Evolutionary conservation across 2,888 invertebrate species (phyloP).

Genomic region (Cryptocephalus primarius): DNA sequence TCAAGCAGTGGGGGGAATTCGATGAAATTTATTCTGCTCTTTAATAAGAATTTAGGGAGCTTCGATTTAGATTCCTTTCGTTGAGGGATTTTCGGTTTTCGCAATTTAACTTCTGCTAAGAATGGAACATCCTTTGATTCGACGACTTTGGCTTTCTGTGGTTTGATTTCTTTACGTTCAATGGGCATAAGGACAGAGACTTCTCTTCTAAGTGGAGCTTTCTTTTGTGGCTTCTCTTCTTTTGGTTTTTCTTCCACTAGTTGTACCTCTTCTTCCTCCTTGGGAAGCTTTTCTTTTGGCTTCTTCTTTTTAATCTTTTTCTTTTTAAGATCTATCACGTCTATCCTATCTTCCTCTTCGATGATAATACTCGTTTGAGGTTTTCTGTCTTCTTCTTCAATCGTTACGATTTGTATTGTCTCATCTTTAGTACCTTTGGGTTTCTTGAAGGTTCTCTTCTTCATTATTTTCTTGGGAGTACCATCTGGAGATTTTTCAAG

Average conservation of each 20-base stretch:
- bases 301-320: constrained; percentile 8
- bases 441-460: constrained; percentile 24
- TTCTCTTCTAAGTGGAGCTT: constrained; percentile 16
- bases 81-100: constrained; percentile 27
- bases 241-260: constrained; percentile 17
- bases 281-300: constrained; percentile 6
- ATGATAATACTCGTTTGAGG: constrained; percentile 35
- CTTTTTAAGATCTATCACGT: constrained; percentile 24
- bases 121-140: constrained; percentile 40
- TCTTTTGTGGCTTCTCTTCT: constrained; percentile 18
- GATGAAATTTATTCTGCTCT: constrained; percentile 54
- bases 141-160: constrained; percentile 49
- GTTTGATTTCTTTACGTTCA: constrained; percentile 46
- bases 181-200: constrained; percentile 24
- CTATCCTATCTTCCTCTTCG: constrained; percentile 20
- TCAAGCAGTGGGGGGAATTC: constrained; percentile 35
- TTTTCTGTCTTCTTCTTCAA: constrained; percentile 38
- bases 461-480: constrained; percentile 21
- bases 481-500: constrained; percentile 17
- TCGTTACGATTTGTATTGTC: constrained; percentile 38
- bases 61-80: constrained; percentile 29
- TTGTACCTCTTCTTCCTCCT: constrained; percentile 15
- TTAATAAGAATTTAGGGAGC: constrained; percentile 57
- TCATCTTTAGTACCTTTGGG: constrained; percentile 26
- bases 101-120: constrained; percentile 55